Evolutionary conservation across 64 coral and sea anemone species (phyloP).

Genomic region (Orbicella faveolata): DNA sequence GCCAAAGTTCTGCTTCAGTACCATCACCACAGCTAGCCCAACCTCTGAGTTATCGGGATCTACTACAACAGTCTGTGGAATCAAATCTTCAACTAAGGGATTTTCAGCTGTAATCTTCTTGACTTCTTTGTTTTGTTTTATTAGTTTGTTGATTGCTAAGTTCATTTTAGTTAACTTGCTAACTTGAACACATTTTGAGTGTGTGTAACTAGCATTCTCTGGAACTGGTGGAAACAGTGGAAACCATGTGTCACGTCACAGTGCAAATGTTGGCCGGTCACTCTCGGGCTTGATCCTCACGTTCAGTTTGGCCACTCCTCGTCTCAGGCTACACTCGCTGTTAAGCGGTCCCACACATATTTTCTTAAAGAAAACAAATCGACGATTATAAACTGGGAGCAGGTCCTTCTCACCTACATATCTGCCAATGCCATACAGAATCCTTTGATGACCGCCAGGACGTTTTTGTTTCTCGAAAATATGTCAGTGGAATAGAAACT

Average conservation of each 20-base stretch:
- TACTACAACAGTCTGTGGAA: not conserved
- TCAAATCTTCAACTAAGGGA: not conserved
- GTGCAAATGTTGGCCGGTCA: not conserved
- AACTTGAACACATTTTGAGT: not conserved
- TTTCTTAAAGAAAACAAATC: not conserved
- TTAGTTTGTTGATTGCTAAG: not conserved
- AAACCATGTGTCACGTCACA: not conserved
- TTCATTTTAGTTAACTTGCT: not conserved
- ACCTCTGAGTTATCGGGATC: not conserved
- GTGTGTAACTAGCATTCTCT: not conserved
- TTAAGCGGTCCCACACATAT: not conserved
- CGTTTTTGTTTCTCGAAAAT: too few relatives aligned
- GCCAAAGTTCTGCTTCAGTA: not conserved
- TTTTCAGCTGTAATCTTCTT: not conserved
- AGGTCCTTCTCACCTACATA: not conserved
- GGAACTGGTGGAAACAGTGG: slow-evolving; percentile 3
- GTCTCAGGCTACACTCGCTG: not conserved
- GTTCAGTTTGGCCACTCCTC: not conserved
- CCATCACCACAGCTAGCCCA: not conserved
- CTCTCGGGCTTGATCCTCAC: not conserved
- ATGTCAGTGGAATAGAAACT: too few relatives aligned
- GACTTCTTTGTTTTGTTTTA: not conserved
- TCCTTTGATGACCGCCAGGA: too few relatives aligned
- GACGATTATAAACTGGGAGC: not conserved
- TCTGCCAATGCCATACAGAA: too few relatives aligned